Evolutionary conservation across 2,113 vertebrate genomes (phyloP).

Genomic region (Hippocampus mohnikei): DNA sequence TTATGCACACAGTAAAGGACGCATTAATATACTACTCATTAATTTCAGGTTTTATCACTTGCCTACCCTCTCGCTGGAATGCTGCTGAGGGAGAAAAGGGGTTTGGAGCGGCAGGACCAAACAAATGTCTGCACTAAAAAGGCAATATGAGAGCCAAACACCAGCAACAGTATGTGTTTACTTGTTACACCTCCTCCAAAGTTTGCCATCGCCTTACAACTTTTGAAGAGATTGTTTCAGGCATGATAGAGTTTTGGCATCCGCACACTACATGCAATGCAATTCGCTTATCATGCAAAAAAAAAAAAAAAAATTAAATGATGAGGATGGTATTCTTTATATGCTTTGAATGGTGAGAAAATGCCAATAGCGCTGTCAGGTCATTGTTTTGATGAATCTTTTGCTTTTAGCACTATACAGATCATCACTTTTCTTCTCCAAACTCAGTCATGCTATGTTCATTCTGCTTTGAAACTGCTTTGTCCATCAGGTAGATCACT

Average conservation of each 20-base stretch:
- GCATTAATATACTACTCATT: conserved; percentile 36
- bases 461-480: conserved; percentile 24
- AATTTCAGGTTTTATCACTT: conserved; percentile 55
- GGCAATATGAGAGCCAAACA: conserved; percentile 23
- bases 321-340: conserved; percentile 41
- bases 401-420: conserved; percentile 53
- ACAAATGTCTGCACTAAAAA: conserved; percentile 43
- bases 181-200: conserved; percentile 33
- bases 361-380: conserved; percentile 37
- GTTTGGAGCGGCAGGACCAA: conserved; percentile 36
- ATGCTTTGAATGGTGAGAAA: conserved; percentile 35
- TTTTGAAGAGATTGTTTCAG: conserved; percentile 35
- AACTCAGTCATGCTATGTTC: conserved; percentile 36
- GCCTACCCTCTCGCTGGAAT: conserved; percentile 32
- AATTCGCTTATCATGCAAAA: conserved; percentile 41
- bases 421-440: conserved; percentile 12
- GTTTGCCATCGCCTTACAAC: conserved; percentile 35
- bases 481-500: conserved; percentile 21
- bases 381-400: conserved; percentile 38
- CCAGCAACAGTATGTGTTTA: conserved; percentile 42
- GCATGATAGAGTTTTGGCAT: conserved; percentile 32
- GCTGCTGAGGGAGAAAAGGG: conserved; percentile 42
- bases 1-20: conserved; percentile 61
- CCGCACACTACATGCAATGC: conserved; percentile 15
- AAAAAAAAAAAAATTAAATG: not conserved